Evolutionary conservation across 1,140 invertebrate species (phyloP).

Genomic region (Adoxophyes honmai): DNA sequence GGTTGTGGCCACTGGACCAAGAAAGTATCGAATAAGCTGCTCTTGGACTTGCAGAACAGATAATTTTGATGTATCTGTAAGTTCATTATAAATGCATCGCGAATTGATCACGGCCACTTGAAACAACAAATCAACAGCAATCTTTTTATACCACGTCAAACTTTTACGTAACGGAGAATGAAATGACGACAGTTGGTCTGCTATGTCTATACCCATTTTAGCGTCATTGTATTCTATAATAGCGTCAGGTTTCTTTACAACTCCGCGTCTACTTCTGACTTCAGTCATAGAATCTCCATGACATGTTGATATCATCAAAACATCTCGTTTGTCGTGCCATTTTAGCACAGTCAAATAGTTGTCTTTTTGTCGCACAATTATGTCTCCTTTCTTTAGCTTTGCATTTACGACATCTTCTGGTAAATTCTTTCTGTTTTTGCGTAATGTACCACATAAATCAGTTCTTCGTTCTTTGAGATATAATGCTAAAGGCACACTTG

Average conservation of each 20-base stretch:
- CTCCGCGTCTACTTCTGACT: constrained; percentile 30
- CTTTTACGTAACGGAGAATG: constrained; percentile 24
- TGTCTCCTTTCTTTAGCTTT: constrained; percentile 48
- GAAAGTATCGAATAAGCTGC: constrained; percentile 21
- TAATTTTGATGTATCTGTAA: constrained; percentile 12
- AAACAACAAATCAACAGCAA: constrained; percentile 22
- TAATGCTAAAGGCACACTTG: constrained; percentile 44
- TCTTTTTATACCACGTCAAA: constrained; percentile 25
- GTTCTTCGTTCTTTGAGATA: constrained; percentile 47
- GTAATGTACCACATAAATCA: constrained; percentile 47
- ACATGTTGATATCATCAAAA: constrained; percentile 44
- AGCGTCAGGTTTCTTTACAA: constrained; percentile 39
- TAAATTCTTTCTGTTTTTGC: constrained; percentile 36
- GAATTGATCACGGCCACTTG: constrained; percentile 22
- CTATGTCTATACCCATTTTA: constrained; percentile 56
- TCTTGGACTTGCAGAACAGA: constrained; percentile 24
- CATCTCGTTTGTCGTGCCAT: constrained; percentile 53
- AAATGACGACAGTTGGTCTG: constrained; percentile 45
- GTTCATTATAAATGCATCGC: constrained; percentile 21
- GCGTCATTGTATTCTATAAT: constrained; percentile 51
- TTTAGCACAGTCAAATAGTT: constrained; percentile 46
- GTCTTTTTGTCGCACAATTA: constrained; percentile 42
- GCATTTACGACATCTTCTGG: constrained; percentile 36
- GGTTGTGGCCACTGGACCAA: constrained; percentile 21
- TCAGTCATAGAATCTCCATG: constrained; percentile 37